phyloP scores from a whole-genome alignment of 2,888 invertebrate genomes.

The Leucophenga maculata region DNA sequence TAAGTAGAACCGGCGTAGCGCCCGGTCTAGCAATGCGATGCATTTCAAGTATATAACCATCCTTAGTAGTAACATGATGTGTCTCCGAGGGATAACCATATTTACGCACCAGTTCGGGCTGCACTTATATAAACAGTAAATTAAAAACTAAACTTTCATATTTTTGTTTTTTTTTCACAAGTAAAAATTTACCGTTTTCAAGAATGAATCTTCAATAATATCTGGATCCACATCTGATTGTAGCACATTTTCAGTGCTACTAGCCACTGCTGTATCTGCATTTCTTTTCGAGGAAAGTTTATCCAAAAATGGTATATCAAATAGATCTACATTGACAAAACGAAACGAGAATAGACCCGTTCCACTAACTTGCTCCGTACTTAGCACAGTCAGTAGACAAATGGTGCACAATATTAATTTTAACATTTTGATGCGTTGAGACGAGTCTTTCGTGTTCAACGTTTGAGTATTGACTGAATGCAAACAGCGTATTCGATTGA shows the following conservation, averaged over 20 bases:
- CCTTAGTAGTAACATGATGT: constrained; percentile 79
- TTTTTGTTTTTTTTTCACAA: too few species aligned
- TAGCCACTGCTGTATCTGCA: background rate
- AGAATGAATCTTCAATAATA: constrained; percentile 61
- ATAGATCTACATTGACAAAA: constrained; percentile 56
- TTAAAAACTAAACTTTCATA: background rate
- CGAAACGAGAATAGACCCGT: constrained; percentile 48
- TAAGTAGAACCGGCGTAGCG: constrained; percentile 75
- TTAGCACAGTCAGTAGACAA: constrained; percentile 33
- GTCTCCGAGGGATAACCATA: constrained; percentile 79
- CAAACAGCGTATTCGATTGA: constrained; percentile 16
- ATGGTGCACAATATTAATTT: constrained; percentile 26
- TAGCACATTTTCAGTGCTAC: constrained; percentile 21
- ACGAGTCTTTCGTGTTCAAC: constrained; percentile 31
- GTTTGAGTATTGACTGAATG: constrained; percentile 53
- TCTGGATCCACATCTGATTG: constrained; percentile 55
- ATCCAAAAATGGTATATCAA: constrained; percentile 47
- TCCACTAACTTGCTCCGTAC: constrained; percentile 23
- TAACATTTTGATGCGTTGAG: background rate
- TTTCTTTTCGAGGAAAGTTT: background rate
- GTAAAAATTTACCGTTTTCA: constrained; percentile 58
- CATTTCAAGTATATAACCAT: constrained; percentile 84
- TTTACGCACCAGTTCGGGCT: constrained; percentile 76
- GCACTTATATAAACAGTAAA: constrained; percentile 17
- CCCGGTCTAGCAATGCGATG: constrained; percentile 80